Evolutionary conservation across 2,888 invertebrate genomes (phyloP).

Genomic region (Polydrusus cervinus): DNA sequence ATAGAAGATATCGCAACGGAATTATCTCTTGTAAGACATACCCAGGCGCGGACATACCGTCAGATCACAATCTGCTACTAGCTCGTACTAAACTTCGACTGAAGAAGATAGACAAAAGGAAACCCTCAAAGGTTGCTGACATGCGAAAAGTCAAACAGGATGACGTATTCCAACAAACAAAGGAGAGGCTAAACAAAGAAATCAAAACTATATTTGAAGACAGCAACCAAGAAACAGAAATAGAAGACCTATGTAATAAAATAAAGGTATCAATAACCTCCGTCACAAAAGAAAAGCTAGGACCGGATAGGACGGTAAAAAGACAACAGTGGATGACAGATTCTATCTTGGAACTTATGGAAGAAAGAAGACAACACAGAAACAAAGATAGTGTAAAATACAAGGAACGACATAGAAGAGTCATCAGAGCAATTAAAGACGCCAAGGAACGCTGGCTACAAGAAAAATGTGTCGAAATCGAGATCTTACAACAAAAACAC

Average conservation of each 20-base stretch:
- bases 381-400: conserved; percentile 29
- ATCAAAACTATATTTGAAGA: conserved; percentile 17
- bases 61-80: too few relatives aligned
- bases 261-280: too few relatives aligned
- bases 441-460: conserved; percentile 38
- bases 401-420: conserved; percentile 21
- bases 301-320: conserved; percentile 25
- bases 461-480: conserved; percentile 10
- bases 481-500: conserved; percentile 1
- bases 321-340: conserved; percentile 37
- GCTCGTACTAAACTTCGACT: too few relatives aligned
- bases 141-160: conserved; percentile 14
- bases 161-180: conserved; percentile 11
- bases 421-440: conserved; percentile 28
- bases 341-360: background rate
- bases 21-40: conserved; percentile 54
- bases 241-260: too few relatives aligned
- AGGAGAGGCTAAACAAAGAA: conserved; percentile 9
- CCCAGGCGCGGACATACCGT: conserved; percentile 47
- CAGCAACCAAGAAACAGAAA: too few relatives aligned
- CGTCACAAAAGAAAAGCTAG: too few relatives aligned
- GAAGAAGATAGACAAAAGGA: too few relatives aligned
- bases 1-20: conserved; percentile 52
- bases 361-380: conserved; percentile 22
- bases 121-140: background rate